Evolutionary conservation across 2,797 vertebrate genomes (phyloP).

Genomic region (Schizopygopsis malacanthus): DNA sequence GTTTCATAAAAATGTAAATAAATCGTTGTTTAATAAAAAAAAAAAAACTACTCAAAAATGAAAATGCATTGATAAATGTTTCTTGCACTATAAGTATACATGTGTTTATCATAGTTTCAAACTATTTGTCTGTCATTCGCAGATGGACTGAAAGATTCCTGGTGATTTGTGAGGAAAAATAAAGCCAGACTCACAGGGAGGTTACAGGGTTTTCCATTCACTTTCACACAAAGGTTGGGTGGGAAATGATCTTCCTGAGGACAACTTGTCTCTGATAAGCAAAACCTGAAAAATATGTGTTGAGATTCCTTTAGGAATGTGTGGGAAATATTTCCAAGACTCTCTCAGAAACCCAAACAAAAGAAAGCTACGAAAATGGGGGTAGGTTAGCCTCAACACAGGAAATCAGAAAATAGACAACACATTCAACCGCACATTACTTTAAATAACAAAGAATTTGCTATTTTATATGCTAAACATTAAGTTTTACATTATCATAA

Average conservation of each 20-base stretch:
- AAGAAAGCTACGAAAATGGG: constrained; percentile 27
- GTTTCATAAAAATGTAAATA: background rate
- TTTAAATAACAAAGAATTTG: background rate
- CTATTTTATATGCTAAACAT: background rate
- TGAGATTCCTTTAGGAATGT: constrained; percentile 34
- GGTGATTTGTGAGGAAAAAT: constrained; percentile 27
- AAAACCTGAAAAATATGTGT: constrained; percentile 85
- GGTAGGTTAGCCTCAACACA: constrained; percentile 16
- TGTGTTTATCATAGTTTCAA: background rate
- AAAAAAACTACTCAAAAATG: background rate
- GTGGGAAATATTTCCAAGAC: constrained; percentile 39
- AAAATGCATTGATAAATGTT: too few relatives aligned
- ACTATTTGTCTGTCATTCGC: constrained; percentile 1
- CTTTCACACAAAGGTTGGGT: constrained; percentile 96
- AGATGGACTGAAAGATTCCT: background rate
- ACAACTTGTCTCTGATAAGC: constrained; percentile 99
- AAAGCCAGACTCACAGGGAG: constrained; percentile 87
- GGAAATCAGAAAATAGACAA: constrained; percentile 6
- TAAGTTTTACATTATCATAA: background rate
- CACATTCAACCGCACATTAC: background rate
- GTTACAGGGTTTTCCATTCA: constrained; percentile 97
- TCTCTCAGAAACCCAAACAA: constrained; percentile 47
- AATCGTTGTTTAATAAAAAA: background rate
- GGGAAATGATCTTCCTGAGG: constrained; percentile 99
- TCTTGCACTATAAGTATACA: background rate